These are phyloP conservation scores for Ciona savignyi DNA, from an alignment of 23 tunicate species.

Conservation along the genomic window DNA sequence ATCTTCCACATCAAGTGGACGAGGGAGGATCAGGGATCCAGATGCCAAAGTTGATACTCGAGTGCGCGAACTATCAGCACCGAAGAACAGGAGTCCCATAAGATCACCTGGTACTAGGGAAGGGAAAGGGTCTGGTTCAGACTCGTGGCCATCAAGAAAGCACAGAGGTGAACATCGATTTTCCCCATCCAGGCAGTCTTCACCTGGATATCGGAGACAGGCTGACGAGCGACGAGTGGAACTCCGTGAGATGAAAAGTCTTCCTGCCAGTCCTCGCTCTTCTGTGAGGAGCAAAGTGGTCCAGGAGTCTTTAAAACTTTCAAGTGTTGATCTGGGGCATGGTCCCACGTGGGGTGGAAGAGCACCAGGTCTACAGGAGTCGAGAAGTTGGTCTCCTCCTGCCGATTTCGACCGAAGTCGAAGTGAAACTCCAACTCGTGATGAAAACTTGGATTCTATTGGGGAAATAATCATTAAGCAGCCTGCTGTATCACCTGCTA, in stretches of 20 bases:
- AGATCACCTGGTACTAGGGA: conserved; percentile 36
- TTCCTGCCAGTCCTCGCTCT: conserved; percentile 39
- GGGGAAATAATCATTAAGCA: conserved; percentile 91
- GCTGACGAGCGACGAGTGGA: conserved; percentile 36
- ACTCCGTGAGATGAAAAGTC: conserved; percentile 23
- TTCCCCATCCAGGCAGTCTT: conserved; percentile 4
- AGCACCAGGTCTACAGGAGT: neutral
- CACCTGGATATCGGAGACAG: neutral
- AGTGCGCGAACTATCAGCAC: conserved; percentile 19
- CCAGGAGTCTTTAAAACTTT: conserved; percentile 1
- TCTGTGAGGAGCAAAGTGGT: conserved; percentile 28
- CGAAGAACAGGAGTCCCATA: conserved; percentile 28
- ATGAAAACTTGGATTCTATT: conserved; percentile 67
- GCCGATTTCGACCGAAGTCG: conserved; percentile 54
- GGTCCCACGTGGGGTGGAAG: neutral
- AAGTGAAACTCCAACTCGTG: conserved; percentile 87
- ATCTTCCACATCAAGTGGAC: conserved; percentile 5
- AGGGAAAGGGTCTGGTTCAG: conserved; percentile 15
- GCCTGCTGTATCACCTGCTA: conserved; percentile 17
- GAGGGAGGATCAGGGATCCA: conserved; percentile 30
- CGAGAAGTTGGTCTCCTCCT: conserved; percentile 12
- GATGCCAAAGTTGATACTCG: conserved; percentile 29
- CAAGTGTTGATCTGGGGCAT: neutral
- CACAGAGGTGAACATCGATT: conserved; percentile 21
- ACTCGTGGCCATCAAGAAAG: conserved; percentile 14